These are phyloP conservation scores for Oxyscelio sp. DNA, from an alignment of 2,888 invertebrate genomes.

Conservation along the genomic window DNA sequence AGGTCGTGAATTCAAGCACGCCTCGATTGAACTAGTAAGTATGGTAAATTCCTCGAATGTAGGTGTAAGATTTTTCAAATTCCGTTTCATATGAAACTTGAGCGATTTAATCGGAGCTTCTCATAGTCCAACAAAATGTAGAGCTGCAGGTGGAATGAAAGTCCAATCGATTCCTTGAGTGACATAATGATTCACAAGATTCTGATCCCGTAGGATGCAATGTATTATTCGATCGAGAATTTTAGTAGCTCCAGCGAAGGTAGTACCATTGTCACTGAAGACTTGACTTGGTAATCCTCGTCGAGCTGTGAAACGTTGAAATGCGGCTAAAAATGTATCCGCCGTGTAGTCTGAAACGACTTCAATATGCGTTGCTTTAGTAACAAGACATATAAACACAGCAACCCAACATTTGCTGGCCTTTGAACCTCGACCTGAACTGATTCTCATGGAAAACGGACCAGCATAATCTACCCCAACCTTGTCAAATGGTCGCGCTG, in stretches of 20 bases:
- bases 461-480: constrained; percentile 56
- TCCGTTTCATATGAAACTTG: constrained; percentile 76
- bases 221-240: constrained; percentile 26
- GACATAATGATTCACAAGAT: too few species aligned
- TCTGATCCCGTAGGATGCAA: neutral
- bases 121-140: constrained; percentile 80
- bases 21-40: constrained; percentile 14
- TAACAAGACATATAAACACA: constrained; percentile 34
- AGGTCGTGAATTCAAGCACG: constrained; percentile 17
- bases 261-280: constrained; percentile 42
- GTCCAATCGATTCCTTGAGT: constrained; percentile 62
- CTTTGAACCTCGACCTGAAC: constrained; percentile 20
- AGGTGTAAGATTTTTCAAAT: too few species aligned
- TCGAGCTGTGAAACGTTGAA: constrained; percentile 36
- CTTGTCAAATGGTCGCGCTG: constrained; percentile 28
- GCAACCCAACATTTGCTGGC: constrained; percentile 33
- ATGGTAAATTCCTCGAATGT: constrained; percentile 9
- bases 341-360: constrained; percentile 39
- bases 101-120: constrained; percentile 78
- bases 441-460: constrained; percentile 12
- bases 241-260: too few species aligned
- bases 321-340: constrained; percentile 43
- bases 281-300: constrained; percentile 56
- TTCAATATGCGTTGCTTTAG: constrained; percentile 44
- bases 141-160: constrained; percentile 77